phyloP scores from a whole-genome alignment of 2,888 invertebrate species.

The Cryptocephalus moraei region DNA sequence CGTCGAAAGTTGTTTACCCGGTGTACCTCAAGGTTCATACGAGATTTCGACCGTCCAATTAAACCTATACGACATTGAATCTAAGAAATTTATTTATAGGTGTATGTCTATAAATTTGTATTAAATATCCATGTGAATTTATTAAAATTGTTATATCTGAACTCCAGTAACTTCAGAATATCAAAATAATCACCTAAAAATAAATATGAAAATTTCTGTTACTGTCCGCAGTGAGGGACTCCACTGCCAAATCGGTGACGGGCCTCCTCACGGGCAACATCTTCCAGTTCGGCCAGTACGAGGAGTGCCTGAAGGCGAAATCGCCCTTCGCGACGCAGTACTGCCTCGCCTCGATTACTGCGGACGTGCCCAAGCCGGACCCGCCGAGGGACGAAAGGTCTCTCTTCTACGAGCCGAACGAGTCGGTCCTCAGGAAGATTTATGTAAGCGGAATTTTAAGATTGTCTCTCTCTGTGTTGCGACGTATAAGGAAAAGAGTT shows the following conservation, averaged over 20 bases:
- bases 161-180: too few relatives aligned
- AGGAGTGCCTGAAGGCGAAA: conserved; percentile 41
- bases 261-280: conserved; percentile 46
- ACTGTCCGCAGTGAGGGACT: conserved; percentile 45
- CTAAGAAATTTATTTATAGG: too few relatives aligned
- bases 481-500: too few relatives aligned
- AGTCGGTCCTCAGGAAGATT: conserved; percentile 27
- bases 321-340: conserved; percentile 34
- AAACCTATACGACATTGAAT: too few relatives aligned
- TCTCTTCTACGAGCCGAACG: conserved; percentile 22
- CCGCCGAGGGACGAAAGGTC: conserved; percentile 25
- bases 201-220: neutral
- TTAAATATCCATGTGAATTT: too few relatives aligned
- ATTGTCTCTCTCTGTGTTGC: too few relatives aligned
- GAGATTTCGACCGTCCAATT: too few relatives aligned
- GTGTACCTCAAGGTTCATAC: too few relatives aligned
- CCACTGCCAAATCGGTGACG: conserved; percentile 45
- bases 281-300: conserved; percentile 50
- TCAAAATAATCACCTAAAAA: too few relatives aligned
- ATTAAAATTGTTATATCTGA: too few relatives aligned
- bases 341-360: conserved; percentile 26
- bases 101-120: too few relatives aligned
- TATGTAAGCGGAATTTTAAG: conserved; percentile 26
- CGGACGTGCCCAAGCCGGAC: conserved; percentile 20
- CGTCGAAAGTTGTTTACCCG: too few relatives aligned